Conservation (phyloP, 2,797 vertebrate genomes). For the Gouania willdenowi region DNA sequence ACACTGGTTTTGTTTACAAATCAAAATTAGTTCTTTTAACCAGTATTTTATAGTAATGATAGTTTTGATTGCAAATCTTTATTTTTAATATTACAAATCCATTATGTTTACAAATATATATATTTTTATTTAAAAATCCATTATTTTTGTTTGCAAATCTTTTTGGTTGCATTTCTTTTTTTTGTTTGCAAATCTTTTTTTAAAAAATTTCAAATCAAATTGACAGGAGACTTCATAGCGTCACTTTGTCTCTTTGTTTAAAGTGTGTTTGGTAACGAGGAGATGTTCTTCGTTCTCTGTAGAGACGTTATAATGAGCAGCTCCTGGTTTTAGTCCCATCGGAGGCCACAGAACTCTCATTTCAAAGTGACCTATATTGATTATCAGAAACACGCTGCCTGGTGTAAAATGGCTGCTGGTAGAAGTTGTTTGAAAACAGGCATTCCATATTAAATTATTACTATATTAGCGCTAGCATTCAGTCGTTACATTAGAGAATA, state of each 20-base stretch:
- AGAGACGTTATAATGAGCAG: constrained; percentile 58
- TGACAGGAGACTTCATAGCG: constrained; percentile 44
- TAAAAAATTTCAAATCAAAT: no score
- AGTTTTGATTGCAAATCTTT: no score
- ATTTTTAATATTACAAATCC: no score
- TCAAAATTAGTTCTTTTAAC: no score
- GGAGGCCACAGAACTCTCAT: constrained; percentile 26
- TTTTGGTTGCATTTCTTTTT: no score
- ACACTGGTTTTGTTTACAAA: no score
- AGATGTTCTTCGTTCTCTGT: constrained; percentile 50
- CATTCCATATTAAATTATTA: constrained; percentile 83
- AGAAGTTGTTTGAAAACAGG: constrained; percentile 72
- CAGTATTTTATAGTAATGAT: no score
- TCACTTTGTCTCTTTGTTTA: constrained; percentile 48
- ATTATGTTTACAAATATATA: no score
- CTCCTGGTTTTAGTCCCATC: constrained; percentile 43
- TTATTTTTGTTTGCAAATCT: no score
- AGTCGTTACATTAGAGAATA: constrained; percentile 81
- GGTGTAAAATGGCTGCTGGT: constrained; percentile 69
- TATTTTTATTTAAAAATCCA: no score
- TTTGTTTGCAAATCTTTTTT: no score
- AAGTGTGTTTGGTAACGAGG: constrained; percentile 60
- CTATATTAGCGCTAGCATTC: constrained; percentile 88
- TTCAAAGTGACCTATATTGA: constrained; percentile 63
- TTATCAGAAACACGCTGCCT: constrained; percentile 66